A percentile compares a stretch with the other conserved stretches of the same genome.
These are phyloP conservation scores for Trissolcus japonicus DNA, from an alignment of 2,888 invertebrate species.

Conservation along the genomic window DNA sequence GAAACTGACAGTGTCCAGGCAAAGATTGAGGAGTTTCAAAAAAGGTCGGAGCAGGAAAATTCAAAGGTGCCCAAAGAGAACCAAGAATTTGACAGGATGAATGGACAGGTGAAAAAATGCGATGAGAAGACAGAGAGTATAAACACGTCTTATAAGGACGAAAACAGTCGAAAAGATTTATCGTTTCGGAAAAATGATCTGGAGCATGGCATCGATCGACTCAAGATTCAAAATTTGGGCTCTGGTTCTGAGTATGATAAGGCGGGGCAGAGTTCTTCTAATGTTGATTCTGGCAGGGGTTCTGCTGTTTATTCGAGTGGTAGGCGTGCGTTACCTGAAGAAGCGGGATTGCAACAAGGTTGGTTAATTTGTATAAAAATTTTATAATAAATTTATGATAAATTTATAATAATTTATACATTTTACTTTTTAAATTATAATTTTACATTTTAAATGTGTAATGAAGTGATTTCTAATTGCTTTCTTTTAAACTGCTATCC, in stretches of 20 bases:
- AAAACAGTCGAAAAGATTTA: conserved; percentile 61
- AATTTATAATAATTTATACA: too few relatives aligned
- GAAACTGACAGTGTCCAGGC: conserved; percentile 63
- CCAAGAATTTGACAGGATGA: conserved; percentile 60
- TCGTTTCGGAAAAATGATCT: conserved; percentile 64
- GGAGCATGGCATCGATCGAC: conserved; percentile 69
- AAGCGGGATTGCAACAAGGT: conserved; percentile 71
- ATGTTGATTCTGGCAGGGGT: conserved; percentile 88
- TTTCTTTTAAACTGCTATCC: neutral
- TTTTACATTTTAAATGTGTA: too few relatives aligned
- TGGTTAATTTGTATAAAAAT: neutral
- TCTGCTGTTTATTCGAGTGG: conserved; percentile 88
- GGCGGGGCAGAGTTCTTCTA: conserved; percentile 84
- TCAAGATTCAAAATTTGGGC: conserved; percentile 72
- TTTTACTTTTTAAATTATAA: too few relatives aligned
- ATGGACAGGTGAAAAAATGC: conserved; percentile 62
- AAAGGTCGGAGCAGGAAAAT: conserved; percentile 65
- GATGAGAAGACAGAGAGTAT: conserved; percentile 54
- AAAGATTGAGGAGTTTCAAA: conserved; percentile 69
- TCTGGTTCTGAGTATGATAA: conserved; percentile 83
- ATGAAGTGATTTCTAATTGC: neutral
- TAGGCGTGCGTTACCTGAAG: conserved; percentile 79
- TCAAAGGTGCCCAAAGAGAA: conserved; percentile 63
- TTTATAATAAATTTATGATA: too few relatives aligned
- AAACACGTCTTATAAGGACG: conserved; percentile 57